These are phyloP conservation scores for Drosophila yakuba DNA, from an alignment of 1,140 invertebrate species.

Conservation along the genomic window DNA sequence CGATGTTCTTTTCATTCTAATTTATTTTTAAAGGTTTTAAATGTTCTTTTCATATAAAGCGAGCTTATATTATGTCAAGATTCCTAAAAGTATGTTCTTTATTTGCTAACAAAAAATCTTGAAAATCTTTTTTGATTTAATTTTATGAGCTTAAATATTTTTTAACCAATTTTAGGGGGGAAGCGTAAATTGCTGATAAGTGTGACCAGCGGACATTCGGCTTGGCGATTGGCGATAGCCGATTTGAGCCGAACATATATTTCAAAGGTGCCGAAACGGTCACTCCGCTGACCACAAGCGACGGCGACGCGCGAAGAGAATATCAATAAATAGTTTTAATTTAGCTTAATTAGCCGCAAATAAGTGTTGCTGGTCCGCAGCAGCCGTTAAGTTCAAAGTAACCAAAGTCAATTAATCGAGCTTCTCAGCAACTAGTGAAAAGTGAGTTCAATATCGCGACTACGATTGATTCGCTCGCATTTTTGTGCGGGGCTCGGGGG, in stretches of 20 bases:
- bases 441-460: conserved; percentile 38
- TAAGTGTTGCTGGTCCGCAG: conserved; percentile 12
- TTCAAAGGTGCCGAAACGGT: conserved; percentile 1
- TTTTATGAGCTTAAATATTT: no score
- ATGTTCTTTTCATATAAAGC: no score
- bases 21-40: no score
- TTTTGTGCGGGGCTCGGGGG: not conserved
- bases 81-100: no score
- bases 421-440: conserved; percentile 20
- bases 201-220: not conserved
- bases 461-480: not conserved
- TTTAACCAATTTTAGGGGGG: no score
- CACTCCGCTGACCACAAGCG: conserved; percentile 4
- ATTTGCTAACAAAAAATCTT: no score
- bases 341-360: conserved; percentile 20
- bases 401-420: conserved; percentile 62
- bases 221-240: no score
- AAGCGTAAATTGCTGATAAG: not conserved
- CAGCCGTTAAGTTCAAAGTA: conserved; percentile 46
- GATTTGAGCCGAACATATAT: not conserved
- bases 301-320: conserved; percentile 47
- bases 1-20: no score
- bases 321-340: conserved; percentile 31
- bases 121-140: no score
- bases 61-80: no score